phyloP scores from a whole-genome alignment of 2,888 invertebrate genomes.

The Acleris emargana region DNA sequence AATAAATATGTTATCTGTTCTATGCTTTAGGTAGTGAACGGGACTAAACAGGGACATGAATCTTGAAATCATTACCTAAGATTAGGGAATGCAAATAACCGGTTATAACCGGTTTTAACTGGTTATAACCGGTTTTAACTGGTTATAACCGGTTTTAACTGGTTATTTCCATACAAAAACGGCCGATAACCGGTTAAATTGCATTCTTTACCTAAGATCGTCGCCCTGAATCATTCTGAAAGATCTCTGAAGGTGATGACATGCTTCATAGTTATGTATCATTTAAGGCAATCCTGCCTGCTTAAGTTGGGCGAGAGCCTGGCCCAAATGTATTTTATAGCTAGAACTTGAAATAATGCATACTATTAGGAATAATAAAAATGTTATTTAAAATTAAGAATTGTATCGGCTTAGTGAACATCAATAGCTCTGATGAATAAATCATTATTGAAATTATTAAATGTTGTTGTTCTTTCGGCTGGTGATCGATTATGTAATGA shows the following conservation, averaged over 20 bases:
- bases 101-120: no score
- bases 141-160: no score
- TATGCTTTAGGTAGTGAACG: slow-evolving; percentile 69
- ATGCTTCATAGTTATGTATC: slow-evolving; percentile 31
- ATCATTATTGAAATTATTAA: slow-evolving; percentile 83
- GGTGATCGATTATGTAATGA: slow-evolving; percentile 26
- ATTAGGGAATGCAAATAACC: no score
- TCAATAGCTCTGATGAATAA: slow-evolving; percentile 82
- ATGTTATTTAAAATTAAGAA: slow-evolving; percentile 81
- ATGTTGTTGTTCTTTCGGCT: slow-evolving; percentile 72
- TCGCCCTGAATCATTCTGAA: slow-evolving; percentile 13
- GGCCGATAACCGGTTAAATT: no score
- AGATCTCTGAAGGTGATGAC: slow-evolving; percentile 13
- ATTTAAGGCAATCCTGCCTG: slow-evolving; percentile 21
- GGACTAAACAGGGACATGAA: slow-evolving; percentile 73
- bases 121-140: no score
- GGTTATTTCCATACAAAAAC: no score
- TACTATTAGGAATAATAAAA: slow-evolving; percentile 81
- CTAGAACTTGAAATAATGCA: slow-evolving; percentile 83
- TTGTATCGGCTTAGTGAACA: slow-evolving; percentile 84
- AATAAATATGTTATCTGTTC: slow-evolving; percentile 62
- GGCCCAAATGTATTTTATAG: slow-evolving; percentile 79
- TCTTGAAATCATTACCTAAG: slow-evolving; percentile 20
- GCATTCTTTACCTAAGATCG: slow-evolving; percentile 15
- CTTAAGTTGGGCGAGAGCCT: slow-evolving; percentile 48